Evolutionary conservation across 2,113 vertebrate species (phyloP).

Genomic region (Anas platyrhynchos): DNA sequence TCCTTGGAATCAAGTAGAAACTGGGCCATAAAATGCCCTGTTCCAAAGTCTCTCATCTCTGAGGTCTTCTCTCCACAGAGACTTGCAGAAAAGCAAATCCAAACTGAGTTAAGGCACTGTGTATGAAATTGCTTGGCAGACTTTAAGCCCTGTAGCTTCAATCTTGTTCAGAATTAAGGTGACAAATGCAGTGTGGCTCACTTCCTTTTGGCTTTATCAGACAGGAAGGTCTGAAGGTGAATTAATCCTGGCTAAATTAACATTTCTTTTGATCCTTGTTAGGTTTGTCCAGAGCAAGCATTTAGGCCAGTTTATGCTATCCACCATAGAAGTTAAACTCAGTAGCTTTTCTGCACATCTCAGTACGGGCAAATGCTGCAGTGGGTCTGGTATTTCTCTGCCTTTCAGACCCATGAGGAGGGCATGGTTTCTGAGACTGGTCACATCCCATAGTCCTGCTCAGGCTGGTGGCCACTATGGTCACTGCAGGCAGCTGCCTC

Average conservation of each 20-base stretch:
- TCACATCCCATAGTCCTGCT: background rate
- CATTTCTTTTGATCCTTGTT: background rate
- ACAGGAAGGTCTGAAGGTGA: background rate
- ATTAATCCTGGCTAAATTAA: background rate
- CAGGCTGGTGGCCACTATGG: background rate
- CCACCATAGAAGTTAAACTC: fast-evolving
- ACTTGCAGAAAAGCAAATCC: background rate
- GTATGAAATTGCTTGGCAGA: background rate
- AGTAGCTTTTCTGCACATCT: background rate
- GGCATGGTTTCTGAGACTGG: background rate
- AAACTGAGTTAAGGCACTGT: fast-evolving
- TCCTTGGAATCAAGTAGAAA: background rate
- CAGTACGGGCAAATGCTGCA: background rate
- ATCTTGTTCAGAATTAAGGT: background rate
- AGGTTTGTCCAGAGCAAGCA: fast-evolving
- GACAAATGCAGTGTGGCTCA: background rate
- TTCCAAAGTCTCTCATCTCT: background rate
- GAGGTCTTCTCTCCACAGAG: background rate
- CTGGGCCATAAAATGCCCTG: background rate
- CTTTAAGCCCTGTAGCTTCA: background rate
- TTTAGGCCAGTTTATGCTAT: background rate
- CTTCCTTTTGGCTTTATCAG: background rate
- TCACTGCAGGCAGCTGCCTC: background rate
- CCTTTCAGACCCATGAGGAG: background rate
- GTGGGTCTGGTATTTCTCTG: background rate